phyloP scores from a whole-genome alignment of 2,888 invertebrate genomes.

The Drosophila recens region DNA sequence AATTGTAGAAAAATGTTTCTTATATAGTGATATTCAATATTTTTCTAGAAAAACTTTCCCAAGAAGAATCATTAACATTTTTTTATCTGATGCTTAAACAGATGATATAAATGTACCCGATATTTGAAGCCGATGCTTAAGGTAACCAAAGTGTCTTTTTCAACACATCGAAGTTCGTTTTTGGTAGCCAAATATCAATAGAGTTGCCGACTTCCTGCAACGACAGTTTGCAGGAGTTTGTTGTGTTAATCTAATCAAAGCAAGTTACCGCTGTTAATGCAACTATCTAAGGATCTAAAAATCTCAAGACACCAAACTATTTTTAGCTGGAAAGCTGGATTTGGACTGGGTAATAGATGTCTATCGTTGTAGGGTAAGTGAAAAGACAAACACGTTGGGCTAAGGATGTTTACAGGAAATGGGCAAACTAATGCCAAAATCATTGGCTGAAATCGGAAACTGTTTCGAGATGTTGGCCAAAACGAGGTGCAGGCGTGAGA shows the following conservation, averaged over 20 bases:
- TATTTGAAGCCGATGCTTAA: neutral
- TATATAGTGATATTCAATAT: neutral
- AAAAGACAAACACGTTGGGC: conserved; percentile 69
- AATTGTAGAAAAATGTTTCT: no score
- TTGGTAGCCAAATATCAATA: conserved; percentile 26
- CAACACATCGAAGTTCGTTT: conserved; percentile 7
- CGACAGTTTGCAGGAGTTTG: neutral
- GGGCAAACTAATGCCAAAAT: conserved; percentile 67
- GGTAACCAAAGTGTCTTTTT: conserved; percentile 7
- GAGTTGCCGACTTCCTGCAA: conserved; percentile 32
- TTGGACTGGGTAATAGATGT: conserved; percentile 38
- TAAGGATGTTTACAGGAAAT: conserved; percentile 59
- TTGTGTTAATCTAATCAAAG: conserved; percentile 72
- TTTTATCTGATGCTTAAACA: neutral
- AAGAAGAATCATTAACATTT: neutral
- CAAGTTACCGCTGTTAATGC: conserved; percentile 62
- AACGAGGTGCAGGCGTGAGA: conserved; percentile 69
- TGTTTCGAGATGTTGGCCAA: conserved; percentile 12
- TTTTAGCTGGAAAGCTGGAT: conserved; percentile 59
- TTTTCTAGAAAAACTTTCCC: neutral
- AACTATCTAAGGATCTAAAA: conserved; percentile 52
- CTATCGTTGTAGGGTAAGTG: conserved; percentile 54
- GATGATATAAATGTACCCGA: neutral
- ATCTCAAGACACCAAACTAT: conserved; percentile 1
- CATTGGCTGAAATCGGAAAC: conserved; percentile 70